Evolutionary conservation across 2,888 invertebrate genomes (phyloP), one percentile per base, ranked within the genome.

Genomic region (Celastrina argiolus): DNA sequence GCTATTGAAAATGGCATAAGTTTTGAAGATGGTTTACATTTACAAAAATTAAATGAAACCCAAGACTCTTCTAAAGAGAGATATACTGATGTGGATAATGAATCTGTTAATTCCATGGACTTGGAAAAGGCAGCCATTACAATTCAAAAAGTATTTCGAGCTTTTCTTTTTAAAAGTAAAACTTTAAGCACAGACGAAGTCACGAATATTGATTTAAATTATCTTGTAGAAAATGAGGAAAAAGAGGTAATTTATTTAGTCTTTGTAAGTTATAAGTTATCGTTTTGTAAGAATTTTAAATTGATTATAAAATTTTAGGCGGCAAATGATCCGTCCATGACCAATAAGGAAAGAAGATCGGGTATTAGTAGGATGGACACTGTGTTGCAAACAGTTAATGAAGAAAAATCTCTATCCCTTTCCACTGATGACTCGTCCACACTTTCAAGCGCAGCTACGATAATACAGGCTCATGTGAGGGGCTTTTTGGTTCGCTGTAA

Each of bases 401-500:
- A 92, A 76, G 92, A 92, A 75, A 91, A 91, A 71, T 90, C 90
- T 26, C 74, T 91, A 45, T 91, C 92, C 0, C 76, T 88, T 67
- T 92, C 92, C 28, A 91, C 90, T 31, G 92, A 92, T 69, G 92
- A 92, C 71, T 91, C 91, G 12, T 91, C 91, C 16, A 87, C 89
- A 26, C 74, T 92, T 67, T 92, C 92, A 26, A 92, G 92, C 76
- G 93, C 93, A 18, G 94, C 94, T 41, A 93, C 93, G 2, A 92
- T 92, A 74, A 94, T 94, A 72, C 94, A 94, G 83, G 94, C 94
- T 5, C 93, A 94, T 63, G 93, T 95, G 59, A 89, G 94, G 69
- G 94, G 95, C 2, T 95, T 93, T 78, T 89, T 94, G 75, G 93
- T 93, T 42, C 86, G 94, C 68, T 93, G 92, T 77, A 87, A 85